Evolutionary conservation across 2,888 invertebrate genomes (phyloP).

Genomic region (Proisotoma minuta): DNA sequence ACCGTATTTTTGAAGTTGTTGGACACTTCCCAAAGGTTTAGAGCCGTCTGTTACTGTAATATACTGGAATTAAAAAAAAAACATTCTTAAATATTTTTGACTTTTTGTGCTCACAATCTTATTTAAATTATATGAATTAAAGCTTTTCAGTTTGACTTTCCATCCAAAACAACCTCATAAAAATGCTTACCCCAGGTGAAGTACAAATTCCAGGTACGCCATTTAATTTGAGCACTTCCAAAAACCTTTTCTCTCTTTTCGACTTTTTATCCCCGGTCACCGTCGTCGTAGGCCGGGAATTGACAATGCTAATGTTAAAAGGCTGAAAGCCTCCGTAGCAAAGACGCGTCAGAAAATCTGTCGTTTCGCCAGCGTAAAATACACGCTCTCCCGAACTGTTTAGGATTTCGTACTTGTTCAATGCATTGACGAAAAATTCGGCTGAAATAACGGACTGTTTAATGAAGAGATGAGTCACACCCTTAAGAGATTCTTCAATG

Average conservation of each 20-base stretch:
- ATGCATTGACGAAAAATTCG: conserved; percentile 37
- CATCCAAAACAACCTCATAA: no score
- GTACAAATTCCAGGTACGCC: conserved; percentile 32
- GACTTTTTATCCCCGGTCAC: conserved; percentile 21
- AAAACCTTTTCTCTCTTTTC: conserved; percentile 26
- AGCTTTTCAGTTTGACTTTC: background rate
- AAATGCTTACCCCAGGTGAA: conserved; percentile 26
- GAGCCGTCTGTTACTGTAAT: conserved; percentile 30
- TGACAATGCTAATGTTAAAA: conserved; percentile 30
- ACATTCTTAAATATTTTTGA: no score
- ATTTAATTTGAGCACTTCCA: conserved; percentile 33
- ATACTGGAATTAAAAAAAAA: conserved; percentile 10
- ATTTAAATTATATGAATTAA: no score
- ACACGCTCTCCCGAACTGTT: conserved; percentile 35
- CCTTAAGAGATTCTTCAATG: conserved; percentile 17
- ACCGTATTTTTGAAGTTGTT: conserved; percentile 30
- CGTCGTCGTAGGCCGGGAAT: conserved; percentile 26
- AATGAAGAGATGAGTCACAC: conserved; percentile 37
- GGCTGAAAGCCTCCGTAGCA: conserved; percentile 38
- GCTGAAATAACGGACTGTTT: conserved; percentile 36
- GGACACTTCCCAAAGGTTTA: conserved; percentile 29
- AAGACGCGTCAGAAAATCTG: conserved; percentile 31
- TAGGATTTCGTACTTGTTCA: conserved; percentile 38
- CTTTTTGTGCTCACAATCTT: no score
- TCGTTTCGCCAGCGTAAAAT: conserved; percentile 33